Base-by-base conservation (phyloP, 2,113 vertebrate species). In the Pterophyllum scalare region DNA sequence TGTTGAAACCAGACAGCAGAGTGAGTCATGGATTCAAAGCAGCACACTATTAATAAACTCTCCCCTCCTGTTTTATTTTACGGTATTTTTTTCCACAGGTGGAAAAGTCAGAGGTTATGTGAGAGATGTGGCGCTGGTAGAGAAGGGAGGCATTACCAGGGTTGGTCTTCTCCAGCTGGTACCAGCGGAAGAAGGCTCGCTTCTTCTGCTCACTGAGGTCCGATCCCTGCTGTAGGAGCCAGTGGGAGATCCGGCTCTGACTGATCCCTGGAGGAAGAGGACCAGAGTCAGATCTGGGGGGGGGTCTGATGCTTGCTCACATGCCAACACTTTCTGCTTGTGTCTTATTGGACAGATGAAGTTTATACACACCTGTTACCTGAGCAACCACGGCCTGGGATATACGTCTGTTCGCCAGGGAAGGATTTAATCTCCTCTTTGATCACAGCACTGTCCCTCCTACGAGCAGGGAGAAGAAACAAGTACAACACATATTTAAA, bases 391-490 rank as follows among this genome's bases (percentile, higher is more conserved):
- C 98, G 46, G 98, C 98, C 95, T 99, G 98, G 84, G 98, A 99
- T 94, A 99, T 99, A 70, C 98, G 97, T 92, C 98, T 95, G 93
- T 97, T 99, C 6, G 97, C 98, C 89, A 99, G 96, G 96, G 95
- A 99, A 99, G 89, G 96, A 97, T 95, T 99, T 99, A 94, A 99
- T 98, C 93, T 99, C 98, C 94, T 99, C 98, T 95, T 99, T 99
- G 85, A 99, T 98, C 94, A 98, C 95, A 75, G 97, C 96, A 91
- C 98, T 98, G 96, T 99, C 98, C 95, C 98, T 97, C 96, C 98
- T 99, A 90, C 56, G 89, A 28, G 59, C 40, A 2, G 11, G 11
- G 67, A 0, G 3, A 54, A 9, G 19, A 54, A 59, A 28, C 79
- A 24, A 54, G 49, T 28, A 35, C 38, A 77, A 49, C 52, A 61